Base-by-base conservation (phyloP, 2,888 invertebrate species). In the Parapristionchus giblindavisi region DNA sequence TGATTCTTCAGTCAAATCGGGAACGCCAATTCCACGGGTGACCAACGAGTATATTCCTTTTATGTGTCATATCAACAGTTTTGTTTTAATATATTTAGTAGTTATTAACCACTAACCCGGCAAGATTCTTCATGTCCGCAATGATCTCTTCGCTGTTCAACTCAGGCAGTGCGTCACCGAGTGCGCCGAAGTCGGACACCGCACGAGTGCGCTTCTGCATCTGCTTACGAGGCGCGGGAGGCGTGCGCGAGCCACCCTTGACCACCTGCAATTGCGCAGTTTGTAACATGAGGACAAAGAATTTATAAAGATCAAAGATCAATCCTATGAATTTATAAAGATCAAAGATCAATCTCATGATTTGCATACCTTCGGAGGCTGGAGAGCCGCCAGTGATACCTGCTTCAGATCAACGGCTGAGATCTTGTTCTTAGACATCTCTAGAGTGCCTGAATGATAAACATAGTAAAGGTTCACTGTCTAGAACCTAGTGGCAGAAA, bases 121-220 rank as follows among this genome's bases (percentile, higher is more conserved):
- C 95, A 93, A 89, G 94, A 87, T 82, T 89, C 40, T 80, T 80
- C 76, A 85, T 84, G 43, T 83, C 81, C 5, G 77, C 77, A n/a
- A 86, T 78, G 36, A 86, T 75, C 71, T 86, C 85, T 40, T 87
- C 87, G 43, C 83, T 84, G 76, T 84, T 85, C 27, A 87, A 76
- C 27, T 81, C 81, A 1, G 87, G 87, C 24, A 87, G 77, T 4
- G 80, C 81, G 77, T 86, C 85, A 24, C 85, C 85, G 27, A 85
- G 80, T 5, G 87, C 87, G 36, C 87, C 87, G 70, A 87, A 87
- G 77, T 87, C 87, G 34, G 83, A 83, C 56, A 87, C 85, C 60
- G n/a, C n/a, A n/a, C n/a, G n/a, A 56, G 84, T 84, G 17, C 87
- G 60, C 72, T 79, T 75, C 61, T 84, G 81, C 0, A 77, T 78